Conservation (phyloP, 2,888 invertebrate genomes). For the Blomia tropicalis region DNA sequence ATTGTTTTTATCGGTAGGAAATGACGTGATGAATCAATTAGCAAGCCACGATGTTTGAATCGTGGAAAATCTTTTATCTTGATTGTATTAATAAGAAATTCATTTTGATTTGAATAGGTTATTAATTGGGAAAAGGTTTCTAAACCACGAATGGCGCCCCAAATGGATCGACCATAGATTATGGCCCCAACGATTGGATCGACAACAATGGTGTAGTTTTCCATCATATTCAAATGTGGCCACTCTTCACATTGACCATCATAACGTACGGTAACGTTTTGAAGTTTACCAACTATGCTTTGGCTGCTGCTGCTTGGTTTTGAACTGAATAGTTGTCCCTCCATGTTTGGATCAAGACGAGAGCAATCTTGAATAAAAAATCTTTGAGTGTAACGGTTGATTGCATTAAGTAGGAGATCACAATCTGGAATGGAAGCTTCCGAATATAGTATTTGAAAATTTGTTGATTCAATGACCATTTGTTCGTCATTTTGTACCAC, state of each 20-base stretch:
- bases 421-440: too few relatives aligned
- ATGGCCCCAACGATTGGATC: slow-evolving; percentile 33
- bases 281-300: too few relatives aligned
- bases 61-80: slow-evolving; percentile 48
- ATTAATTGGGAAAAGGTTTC: slow-evolving; percentile 70
- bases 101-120: slow-evolving; percentile 36
- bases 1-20: slow-evolving; percentile 50
- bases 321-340: too few relatives aligned
- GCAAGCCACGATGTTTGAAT: slow-evolving; percentile 70
- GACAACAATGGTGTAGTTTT: slow-evolving; percentile 47
- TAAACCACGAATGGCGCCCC: slow-evolving; percentile 65
- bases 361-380: too few relatives aligned
- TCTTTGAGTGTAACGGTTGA: too few relatives aligned
- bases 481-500: too few relatives aligned
- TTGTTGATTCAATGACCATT: too few relatives aligned
- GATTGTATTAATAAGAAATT: slow-evolving; percentile 27
- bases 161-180: slow-evolving; percentile 40
- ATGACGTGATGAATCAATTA: slow-evolving; percentile 78
- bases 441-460: too few relatives aligned
- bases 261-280: too few relatives aligned
- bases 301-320: too few relatives aligned
- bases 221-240: slow-evolving; percentile 55
- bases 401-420: too few relatives aligned
- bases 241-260: slow-evolving; percentile 53
- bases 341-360: too few relatives aligned